Evolutionary conservation across 2,888 invertebrate species (phyloP).

Genomic region (Hemistola chrysoprasaria): DNA sequence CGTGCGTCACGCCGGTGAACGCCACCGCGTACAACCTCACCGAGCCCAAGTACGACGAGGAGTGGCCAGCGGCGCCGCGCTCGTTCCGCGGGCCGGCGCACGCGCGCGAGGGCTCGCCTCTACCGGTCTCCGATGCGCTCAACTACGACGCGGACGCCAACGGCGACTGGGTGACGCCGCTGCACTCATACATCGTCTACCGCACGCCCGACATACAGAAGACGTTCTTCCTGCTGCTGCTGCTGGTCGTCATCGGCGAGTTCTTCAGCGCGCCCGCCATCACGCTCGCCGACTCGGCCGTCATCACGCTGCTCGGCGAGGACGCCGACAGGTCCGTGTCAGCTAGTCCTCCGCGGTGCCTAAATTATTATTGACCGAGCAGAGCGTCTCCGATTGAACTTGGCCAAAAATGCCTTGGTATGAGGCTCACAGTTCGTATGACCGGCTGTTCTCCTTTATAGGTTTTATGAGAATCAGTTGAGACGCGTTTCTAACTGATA

Average conservation of each 20-base stretch:
- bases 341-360: neutral
- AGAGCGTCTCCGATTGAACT: too few species aligned
- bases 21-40: constrained; percentile 84
- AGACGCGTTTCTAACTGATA: too few species aligned
- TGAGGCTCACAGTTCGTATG: too few species aligned
- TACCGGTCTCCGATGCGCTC: constrained; percentile 87
- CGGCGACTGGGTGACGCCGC: constrained; percentile 91
- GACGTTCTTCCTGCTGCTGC: constrained; percentile 95
- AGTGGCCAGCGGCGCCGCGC: constrained; percentile 44
- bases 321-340: constrained; percentile 86
- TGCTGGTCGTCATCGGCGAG: constrained; percentile 97
- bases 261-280: constrained; percentile 98
- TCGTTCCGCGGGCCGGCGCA: constrained; percentile 51
- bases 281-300: constrained; percentile 96
- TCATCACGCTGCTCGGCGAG: constrained; percentile 93
- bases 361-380: neutral
- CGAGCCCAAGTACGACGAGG: constrained; percentile 79
- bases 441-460: too few species aligned
- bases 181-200: constrained; percentile 97
- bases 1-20: constrained; percentile 86
- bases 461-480: too few species aligned
- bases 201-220: constrained; percentile 94
- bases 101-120: constrained; percentile 83
- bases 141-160: constrained; percentile 88
- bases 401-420: too few species aligned